Base-by-base conservation (phyloP, 2,797 vertebrate genomes). In the Melanotaenia maccullochi region DNA sequence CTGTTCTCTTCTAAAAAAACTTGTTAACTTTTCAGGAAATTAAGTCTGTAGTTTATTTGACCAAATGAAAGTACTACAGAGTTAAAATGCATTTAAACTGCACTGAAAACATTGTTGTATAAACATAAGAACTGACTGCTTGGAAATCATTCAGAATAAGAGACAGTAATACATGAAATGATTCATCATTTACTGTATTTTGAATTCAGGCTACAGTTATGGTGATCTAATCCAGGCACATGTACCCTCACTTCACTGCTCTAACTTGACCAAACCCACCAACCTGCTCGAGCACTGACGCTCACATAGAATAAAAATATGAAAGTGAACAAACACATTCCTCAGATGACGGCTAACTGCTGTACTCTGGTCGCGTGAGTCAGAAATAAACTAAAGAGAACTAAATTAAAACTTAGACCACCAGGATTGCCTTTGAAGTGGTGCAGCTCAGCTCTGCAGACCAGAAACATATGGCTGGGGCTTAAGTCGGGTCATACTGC, bases 361-460 rank as follows among this genome's bases (percentile, higher is more conserved):
- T 71, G 24, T 24, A 56, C 3, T 13, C 35, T 32, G 47, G 68
- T 82, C 71, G 60, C 68, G 75, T 47, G 71, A 72, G 72, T 72
- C 62, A 62, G 30, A 71, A 65, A 44, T 58, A 66, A 61, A 59
- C 54, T 28, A 28, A 28, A 2, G 2, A 28, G 25, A 28, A 28
- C 25, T 24, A 16, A 24, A 59, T 75, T 35, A 49, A 74, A 61
- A 32, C 55, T 71, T 42, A 59, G 81, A 76, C 86, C 89, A 89
- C 85, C 86, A 11, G 58, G 42, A 72, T 68, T 33, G 80, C 47
- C 75, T 89, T 87, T 89, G 82, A 89, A 81, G 85, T 44, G 25
- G 55, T 60, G 82, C 75, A 65, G 78, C 80, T 84, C 63, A 7
- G 42, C 57, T 59, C 60, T 51, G 55, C 69, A 63, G 60, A 75